These are phyloP conservation scores for Ctenosaura bakeri DNA, from an alignment of 2,797 vertebrate species.

Conservation along the genomic window DNA sequence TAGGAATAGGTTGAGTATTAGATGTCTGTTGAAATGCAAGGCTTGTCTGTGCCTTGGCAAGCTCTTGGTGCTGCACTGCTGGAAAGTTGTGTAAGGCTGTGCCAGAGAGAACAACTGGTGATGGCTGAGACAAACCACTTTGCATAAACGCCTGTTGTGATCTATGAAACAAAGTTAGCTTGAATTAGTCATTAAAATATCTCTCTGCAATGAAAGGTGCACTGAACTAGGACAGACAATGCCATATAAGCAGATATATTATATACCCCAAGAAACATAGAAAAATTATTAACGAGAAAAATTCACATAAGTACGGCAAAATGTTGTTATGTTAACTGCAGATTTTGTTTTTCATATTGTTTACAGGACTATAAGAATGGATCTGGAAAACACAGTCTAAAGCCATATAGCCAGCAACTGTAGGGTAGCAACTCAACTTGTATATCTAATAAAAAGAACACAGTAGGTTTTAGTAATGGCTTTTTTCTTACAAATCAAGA, in stretches of 20 bases:
- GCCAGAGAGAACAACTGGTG: constrained; percentile 93
- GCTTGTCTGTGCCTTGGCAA: constrained; percentile 95
- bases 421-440: not conserved
- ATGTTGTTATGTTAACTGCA: not conserved
- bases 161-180: constrained; percentile 75
- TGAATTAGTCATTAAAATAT: not conserved
- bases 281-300: not conserved
- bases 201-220: not conserved
- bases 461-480: too few species aligned
- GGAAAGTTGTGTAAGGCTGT: constrained; percentile 95
- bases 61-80: constrained; percentile 92
- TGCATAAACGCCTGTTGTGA: constrained; percentile 99
- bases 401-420: not conserved
- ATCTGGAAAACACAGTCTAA: not conserved
- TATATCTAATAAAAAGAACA: not conserved
- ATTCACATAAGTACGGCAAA: not conserved
- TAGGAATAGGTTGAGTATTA: constrained; percentile 95
- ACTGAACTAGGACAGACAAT: not conserved
- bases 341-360: not conserved
- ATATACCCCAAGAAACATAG: too few species aligned
- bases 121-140: constrained; percentile 94
- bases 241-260: not conserved
- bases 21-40: constrained; percentile 96
- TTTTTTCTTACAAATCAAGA: too few species aligned
- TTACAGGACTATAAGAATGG: not conserved